phyloP scores from a whole-genome alignment of 2,113 vertebrate species.

The Trichechus manatus region DNA sequence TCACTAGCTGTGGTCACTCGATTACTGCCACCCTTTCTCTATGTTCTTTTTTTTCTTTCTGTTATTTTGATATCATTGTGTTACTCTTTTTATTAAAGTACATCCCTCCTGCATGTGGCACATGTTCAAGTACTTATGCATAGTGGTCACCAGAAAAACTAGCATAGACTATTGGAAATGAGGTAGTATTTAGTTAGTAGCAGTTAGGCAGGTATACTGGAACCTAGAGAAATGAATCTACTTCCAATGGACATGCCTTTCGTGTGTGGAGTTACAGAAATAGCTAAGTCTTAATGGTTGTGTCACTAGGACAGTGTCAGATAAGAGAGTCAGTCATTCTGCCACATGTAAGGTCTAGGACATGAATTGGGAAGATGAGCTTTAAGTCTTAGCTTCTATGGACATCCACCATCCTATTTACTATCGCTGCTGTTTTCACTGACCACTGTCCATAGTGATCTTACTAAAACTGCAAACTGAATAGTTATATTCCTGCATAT shows the following conservation, averaged over 20 bases:
- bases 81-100: background rate
- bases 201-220: background rate
- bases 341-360: background rate
- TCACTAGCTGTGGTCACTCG: background rate
- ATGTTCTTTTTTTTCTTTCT: background rate
- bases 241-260: background rate
- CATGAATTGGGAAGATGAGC: background rate
- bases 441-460: background rate
- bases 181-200: background rate
- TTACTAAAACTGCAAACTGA: background rate
- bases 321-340: background rate
- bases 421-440: background rate
- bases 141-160: background rate
- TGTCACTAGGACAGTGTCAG: background rate
- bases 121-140: background rate
- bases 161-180: background rate
- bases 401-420: background rate
- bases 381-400: background rate
- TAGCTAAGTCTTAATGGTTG: background rate
- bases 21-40: background rate
- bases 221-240: background rate
- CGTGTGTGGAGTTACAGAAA: background rate
- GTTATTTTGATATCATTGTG: background rate
- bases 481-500: background rate
- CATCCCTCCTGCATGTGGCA: background rate